These are phyloP conservation scores for Galerucella calmariensis DNA, from an alignment of 2,888 invertebrate species.

Conservation along the genomic window DNA sequence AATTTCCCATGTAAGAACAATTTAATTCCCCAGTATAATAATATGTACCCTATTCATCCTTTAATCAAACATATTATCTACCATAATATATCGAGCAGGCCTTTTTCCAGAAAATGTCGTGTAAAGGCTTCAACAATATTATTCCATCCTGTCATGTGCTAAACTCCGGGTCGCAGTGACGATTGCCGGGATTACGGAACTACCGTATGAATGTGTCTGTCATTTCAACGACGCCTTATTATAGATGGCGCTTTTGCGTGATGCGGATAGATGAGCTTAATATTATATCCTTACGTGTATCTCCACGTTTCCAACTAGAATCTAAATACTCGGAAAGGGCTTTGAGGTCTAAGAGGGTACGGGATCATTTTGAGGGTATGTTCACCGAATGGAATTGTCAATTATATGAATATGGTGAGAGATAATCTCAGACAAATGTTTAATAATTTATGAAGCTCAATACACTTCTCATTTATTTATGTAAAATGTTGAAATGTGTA, in stretches of 20 bases:
- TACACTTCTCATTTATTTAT: background rate
- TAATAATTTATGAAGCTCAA: background rate
- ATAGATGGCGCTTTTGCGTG: conserved; percentile 32
- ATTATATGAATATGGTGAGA: conserved; percentile 6
- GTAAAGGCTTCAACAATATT: background rate
- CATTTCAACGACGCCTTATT: conserved; percentile 34
- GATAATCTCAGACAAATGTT: conserved; percentile 4
- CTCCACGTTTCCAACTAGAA: conserved; percentile 12
- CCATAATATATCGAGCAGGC: background rate
- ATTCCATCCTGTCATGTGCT: conserved; percentile 47
- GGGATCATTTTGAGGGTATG: conserved; percentile 14
- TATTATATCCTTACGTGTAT: conserved; percentile 32
- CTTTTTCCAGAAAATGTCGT: background rate
- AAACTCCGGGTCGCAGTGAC: conserved; percentile 42
- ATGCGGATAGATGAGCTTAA: conserved; percentile 36
- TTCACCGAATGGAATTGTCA: conserved; percentile 12
- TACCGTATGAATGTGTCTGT: conserved; percentile 39
- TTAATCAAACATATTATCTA: background rate
- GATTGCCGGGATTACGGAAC: conserved; percentile 49
- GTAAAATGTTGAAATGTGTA: background rate
- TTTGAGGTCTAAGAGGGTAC: conserved; percentile 17
- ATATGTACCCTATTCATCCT: too few species aligned
- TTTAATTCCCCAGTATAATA: too few species aligned
- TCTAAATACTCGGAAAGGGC: conserved; percentile 22
- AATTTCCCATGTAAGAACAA: too few species aligned